phyloP scores from a whole-genome alignment of 1,140 invertebrate species.

The Phenacoccus solenopsis region DNA sequence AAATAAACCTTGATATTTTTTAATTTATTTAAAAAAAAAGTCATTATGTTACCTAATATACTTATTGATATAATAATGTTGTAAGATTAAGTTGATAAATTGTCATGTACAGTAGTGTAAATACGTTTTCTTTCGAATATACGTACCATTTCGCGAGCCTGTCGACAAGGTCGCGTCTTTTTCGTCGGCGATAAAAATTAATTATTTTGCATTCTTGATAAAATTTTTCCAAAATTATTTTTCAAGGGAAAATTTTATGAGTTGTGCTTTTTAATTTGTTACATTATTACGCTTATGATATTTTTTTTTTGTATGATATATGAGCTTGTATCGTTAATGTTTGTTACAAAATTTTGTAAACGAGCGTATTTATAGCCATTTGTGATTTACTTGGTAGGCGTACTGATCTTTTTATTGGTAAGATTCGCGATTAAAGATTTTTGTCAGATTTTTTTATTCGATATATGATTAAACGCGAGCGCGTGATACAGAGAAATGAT shows the following conservation, averaged over 20 bases:
- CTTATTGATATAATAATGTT: neutral
- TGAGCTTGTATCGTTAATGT: neutral
- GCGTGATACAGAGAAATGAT: neutral
- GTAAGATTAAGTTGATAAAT: neutral
- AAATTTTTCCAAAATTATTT: too few species aligned
- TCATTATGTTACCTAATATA: conserved; percentile 16
- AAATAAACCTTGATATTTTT: neutral
- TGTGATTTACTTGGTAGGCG: neutral
- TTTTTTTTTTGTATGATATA: neutral
- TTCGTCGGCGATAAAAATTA: neutral
- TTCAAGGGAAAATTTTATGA: neutral
- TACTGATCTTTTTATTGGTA: neutral
- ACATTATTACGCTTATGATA: neutral
- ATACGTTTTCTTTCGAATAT: neutral
- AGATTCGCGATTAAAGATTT: neutral
- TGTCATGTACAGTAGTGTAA: neutral
- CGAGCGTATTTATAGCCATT: neutral
- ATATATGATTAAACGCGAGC: too few species aligned
- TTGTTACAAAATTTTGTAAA: conserved; percentile 3
- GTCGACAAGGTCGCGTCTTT: neutral
- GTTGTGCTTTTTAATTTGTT: neutral
- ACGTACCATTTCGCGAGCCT: neutral
- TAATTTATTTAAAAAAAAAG: conserved; percentile 5
- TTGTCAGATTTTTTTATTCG: neutral
- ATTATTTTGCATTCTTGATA: neutral